Evolutionary conservation across 1,140 invertebrate species (phyloP).

Genomic region (Drosophila navojoa): DNA sequence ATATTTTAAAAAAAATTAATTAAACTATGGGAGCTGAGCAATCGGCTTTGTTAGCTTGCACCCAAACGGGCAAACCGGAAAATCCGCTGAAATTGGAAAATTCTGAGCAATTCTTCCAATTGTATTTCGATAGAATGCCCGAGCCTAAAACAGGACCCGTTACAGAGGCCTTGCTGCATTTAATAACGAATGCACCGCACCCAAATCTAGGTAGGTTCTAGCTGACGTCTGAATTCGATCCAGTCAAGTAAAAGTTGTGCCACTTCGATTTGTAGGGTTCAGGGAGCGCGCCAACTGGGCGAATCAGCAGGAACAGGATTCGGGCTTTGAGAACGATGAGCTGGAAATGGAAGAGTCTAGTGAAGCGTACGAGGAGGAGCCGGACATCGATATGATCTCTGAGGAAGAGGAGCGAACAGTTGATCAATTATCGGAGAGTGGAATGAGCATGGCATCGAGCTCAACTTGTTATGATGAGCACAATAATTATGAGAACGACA

Average conservation of each 20-base stretch:
- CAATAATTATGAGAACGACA: conserved; percentile 6
- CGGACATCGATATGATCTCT: background rate
- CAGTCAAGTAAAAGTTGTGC: background rate
- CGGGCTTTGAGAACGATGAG: conserved; percentile 20
- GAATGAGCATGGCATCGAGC: conserved; percentile 6
- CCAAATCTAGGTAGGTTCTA: background rate
- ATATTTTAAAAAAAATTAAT: background rate
- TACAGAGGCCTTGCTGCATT: conserved; percentile 54
- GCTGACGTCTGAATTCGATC: background rate
- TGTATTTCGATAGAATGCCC: conserved; percentile 50
- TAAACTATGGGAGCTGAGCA: conserved; percentile 65
- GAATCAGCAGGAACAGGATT: conserved; percentile 10
- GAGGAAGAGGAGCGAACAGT: background rate
- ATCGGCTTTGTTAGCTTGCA: conserved; percentile 58
- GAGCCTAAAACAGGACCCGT: conserved; percentile 55
- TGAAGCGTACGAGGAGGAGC: background rate
- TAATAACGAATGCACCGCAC: conserved; percentile 20
- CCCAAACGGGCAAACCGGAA: conserved; percentile 53
- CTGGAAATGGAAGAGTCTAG: background rate
- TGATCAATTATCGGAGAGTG: conserved; percentile 14
- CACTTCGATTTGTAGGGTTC: background rate
- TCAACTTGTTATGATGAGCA: background rate
- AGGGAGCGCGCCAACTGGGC: background rate
- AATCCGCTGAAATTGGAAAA: conserved; percentile 25
- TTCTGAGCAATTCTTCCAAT: conserved; percentile 48